These are phyloP conservation scores for Vireo griseus DNA, from an alignment of 2,797 vertebrate genomes.

Conservation along the genomic window DNA sequence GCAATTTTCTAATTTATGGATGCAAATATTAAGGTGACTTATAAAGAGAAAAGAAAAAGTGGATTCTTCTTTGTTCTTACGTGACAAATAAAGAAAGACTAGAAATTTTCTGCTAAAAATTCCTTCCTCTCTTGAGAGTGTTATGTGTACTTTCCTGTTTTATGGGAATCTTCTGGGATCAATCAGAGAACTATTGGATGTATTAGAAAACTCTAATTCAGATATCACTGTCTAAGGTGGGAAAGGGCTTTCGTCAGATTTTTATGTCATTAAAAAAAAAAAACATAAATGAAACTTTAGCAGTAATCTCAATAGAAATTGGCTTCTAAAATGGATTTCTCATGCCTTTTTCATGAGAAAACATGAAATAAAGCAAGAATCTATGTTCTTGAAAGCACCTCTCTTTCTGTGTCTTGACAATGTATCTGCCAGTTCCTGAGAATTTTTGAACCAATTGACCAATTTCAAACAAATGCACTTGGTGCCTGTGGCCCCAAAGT, in stretches of 20 bases:
- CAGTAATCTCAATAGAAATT: neutral
- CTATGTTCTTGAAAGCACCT: neutral
- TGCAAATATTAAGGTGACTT: neutral
- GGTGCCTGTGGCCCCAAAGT: neutral
- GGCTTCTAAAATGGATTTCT: neutral
- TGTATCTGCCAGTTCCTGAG: rapidly evolving
- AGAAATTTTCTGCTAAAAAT: neutral
- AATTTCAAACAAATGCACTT: neutral
- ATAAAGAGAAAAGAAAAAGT: neutral
- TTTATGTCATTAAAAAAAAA: neutral
- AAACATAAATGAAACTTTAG: neutral
- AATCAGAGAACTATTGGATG: neutral
- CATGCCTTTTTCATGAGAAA: neutral
- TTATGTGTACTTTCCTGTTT: neutral
- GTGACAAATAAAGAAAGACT: neutral
- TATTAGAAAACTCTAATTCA: neutral
- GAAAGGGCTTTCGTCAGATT: neutral
- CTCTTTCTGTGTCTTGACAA: neutral
- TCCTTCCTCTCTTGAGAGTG: neutral
- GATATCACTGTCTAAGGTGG: neutral
- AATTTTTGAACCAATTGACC: neutral
- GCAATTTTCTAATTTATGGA: neutral
- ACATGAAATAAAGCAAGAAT: neutral
- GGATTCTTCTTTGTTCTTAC: neutral
- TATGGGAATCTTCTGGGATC: neutral